phyloP scores from a whole-genome alignment of 2,888 invertebrate species.

The Neocrepidodera transversa region DNA sequence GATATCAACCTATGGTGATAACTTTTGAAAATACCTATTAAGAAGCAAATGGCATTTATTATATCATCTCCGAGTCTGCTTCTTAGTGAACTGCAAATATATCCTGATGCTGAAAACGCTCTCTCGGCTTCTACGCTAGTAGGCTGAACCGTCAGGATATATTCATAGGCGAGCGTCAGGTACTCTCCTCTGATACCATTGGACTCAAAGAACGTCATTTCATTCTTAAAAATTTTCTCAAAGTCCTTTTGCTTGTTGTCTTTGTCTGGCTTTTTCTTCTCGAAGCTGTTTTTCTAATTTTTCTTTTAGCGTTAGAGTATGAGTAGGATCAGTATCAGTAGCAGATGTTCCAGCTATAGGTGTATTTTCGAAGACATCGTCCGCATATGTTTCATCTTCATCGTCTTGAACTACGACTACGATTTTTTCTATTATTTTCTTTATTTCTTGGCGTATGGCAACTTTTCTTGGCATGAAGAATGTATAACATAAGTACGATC shows the following conservation, averaged over 20 bases:
- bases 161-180: too few species aligned
- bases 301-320: too few species aligned
- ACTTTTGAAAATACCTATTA: not conserved
- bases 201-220: too few species aligned
- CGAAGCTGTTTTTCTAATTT: slow-evolving; percentile 9
- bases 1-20: too few species aligned
- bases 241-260: slow-evolving; percentile 3
- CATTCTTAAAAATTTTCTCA: too few species aligned
- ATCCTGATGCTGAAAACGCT: too few species aligned
- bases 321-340: not conserved
- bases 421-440: slow-evolving; percentile 8
- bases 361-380: too few species aligned
- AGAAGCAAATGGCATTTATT: not conserved
- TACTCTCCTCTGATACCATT: too few species aligned
- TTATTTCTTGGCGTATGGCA: slow-evolving; percentile 6
- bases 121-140: too few species aligned
- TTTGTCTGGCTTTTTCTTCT: slow-evolving; percentile 10
- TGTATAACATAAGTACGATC: slow-evolving; percentile 17
- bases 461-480: slow-evolving; percentile 15
- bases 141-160: too few species aligned
- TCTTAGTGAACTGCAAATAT: too few species aligned
- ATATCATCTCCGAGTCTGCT: not conserved
- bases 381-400: slow-evolving; percentile 3
- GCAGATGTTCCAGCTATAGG: too few species aligned
- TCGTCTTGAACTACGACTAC: not conserved